Percentiles rank a stretch among this genome's conserved stretches.
Evolutionary conservation across 2,797 vertebrate genomes (phyloP).

Genomic region (Centroberyx gerrardi): DNA sequence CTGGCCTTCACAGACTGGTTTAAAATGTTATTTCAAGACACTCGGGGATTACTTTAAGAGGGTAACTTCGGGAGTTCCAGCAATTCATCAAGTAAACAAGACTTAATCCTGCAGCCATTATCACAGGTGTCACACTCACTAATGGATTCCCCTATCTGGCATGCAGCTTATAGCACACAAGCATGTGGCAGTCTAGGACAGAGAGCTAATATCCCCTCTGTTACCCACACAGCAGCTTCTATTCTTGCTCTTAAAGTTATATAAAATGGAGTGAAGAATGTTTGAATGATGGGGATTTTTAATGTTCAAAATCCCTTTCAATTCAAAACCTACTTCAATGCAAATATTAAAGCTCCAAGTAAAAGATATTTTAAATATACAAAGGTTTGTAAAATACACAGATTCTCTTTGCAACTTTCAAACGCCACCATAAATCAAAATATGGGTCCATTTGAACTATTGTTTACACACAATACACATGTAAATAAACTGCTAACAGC

Average conservation of each 20-base stretch:
- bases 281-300: not conserved
- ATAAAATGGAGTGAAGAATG: not conserved
- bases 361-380: not conserved
- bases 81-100: conserved; percentile 63
- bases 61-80: conserved; percentile 73
- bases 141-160: conserved; percentile 16
- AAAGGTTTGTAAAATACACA: too few species aligned
- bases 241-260: not conserved
- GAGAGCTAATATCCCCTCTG: not conserved
- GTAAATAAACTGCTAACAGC: not conserved
- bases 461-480: not conserved
- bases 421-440: not conserved
- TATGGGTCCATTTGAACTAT: not conserved
- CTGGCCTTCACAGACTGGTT: conserved; percentile 31
- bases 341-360: not conserved
- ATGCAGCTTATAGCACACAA: not conserved
- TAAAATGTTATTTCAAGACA: conserved; percentile 76
- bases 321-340: not conserved
- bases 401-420: not conserved
- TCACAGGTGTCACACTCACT: conserved; percentile 49
- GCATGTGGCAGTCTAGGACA: not conserved
- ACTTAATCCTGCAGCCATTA: conserved; percentile 66
- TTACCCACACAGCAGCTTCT: not conserved
- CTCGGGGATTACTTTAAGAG: conserved; percentile 70
- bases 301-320: not conserved